Base-by-base conservation (phyloP, 2,888 invertebrate genomes). In the Cephus pulcher region DNA sequence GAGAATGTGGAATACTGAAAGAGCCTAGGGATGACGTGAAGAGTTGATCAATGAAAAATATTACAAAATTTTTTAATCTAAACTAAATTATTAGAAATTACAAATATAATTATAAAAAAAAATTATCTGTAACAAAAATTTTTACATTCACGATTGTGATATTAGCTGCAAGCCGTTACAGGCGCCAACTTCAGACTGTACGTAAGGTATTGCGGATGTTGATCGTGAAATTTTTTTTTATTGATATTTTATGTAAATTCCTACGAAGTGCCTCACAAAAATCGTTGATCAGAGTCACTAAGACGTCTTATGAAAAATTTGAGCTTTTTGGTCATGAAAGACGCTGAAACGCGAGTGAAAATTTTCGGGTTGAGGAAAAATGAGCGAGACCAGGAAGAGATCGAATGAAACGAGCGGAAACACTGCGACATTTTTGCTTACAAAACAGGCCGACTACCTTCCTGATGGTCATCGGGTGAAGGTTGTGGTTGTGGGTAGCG, bases 1-100 rank as follows among this genome's bases (percentile, higher is more conserved):
- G 89, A 68, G 88, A 89, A 81, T 88, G 86, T 80, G 90, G 89
- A 80, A 87, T 90, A 83, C 86, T 89, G 77, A 84, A 85, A 78
- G 88, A 87, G 82, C 80, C 79, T 77, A 81, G 81, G 76, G 81
- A 79, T 80, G 78, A 84, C 69, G 79, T 80, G 35, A 74, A 79
- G 76, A 73, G 69, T 23, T 79, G 40, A 74, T 3, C 3, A 11
- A 74, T 15, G 4, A 23, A 56, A 56, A 56, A 23, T 23, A 23
- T 1, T 56, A 56, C 0, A 9, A 23, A 9, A 56, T 56, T 23
- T 23, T 56, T 2, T 3, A 56, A 23, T 56, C 6, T 56, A 56
- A 9, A 56, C 56, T 23, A 23, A 15, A 56, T 6, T 0, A 56
- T 56, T 56, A 23, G 9, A 56, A 15, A 56, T 56, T 56, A 2